Percentiles rank a stretch among this genome's conserved stretches.
Conservation (phyloP, 2,888 invertebrate species). For the Anticlea derivata region DNA sequence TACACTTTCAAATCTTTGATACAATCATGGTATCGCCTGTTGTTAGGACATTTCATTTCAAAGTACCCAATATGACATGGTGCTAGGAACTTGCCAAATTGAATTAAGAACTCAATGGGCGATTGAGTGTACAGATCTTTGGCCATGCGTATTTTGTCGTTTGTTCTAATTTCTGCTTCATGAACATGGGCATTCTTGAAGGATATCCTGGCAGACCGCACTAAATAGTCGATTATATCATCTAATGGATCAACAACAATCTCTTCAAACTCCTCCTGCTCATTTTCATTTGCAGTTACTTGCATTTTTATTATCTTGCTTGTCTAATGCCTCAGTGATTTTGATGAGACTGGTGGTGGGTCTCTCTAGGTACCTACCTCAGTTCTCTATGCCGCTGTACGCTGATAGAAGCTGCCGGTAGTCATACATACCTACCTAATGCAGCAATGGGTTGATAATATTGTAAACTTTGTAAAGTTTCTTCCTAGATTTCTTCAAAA, state of each 20-base stretch:
- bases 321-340: not conserved
- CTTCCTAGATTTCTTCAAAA: too few relatives aligned
- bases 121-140: slow-evolving; percentile 85
- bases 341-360: too few relatives aligned
- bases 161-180: slow-evolving; percentile 88
- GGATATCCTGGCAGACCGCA: slow-evolving; percentile 84
- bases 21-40: slow-evolving; percentile 81
- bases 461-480: too few relatives aligned
- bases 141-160: slow-evolving; percentile 89
- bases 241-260: slow-evolving; percentile 64
- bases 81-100: slow-evolving; percentile 89
- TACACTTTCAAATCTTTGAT: slow-evolving; percentile 85
- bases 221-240: slow-evolving; percentile 86
- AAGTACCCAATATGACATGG: slow-evolving; percentile 89
- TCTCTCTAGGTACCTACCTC: too few relatives aligned
- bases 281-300: slow-evolving; percentile 1
- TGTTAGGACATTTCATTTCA: slow-evolving; percentile 55
- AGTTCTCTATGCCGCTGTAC: too few relatives aligned
- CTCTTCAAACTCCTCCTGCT: slow-evolving; percentile 35
- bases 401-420: too few relatives aligned
- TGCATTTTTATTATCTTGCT: slow-evolving; percentile 17
- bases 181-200: slow-evolving; percentile 93
- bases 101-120: slow-evolving; percentile 87
- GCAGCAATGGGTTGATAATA: too few relatives aligned
- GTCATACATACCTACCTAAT: too few relatives aligned